A percentile compares a stretch with the other conserved stretches of the same genome.
These are phyloP conservation scores for Sebastolobus alascanus DNA, from an alignment of 2,797 vertebrate genomes.

Conservation along the genomic window DNA sequence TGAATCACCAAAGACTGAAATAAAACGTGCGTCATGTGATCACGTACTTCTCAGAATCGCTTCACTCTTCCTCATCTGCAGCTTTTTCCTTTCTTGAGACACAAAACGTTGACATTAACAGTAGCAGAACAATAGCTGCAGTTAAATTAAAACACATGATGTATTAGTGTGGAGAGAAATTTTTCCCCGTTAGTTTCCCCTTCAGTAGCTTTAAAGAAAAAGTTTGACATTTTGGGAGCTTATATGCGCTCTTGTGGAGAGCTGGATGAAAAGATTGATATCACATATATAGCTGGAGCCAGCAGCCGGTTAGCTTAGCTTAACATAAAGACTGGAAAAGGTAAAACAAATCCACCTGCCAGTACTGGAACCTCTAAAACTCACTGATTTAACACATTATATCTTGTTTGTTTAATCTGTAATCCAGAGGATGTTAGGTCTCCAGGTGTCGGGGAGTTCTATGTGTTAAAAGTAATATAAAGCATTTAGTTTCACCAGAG, in stretches of 20 bases:
- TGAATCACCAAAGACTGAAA: constrained; percentile 42
- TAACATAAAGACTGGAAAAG: too few species aligned
- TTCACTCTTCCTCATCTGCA: constrained; percentile 17
- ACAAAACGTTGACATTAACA: not conserved
- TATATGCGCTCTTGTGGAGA: not conserved
- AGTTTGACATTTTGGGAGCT: not conserved
- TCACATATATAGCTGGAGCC: not conserved
- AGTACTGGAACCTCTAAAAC: too few species aligned
- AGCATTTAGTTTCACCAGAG: too few species aligned
- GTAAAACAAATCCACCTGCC: too few species aligned
- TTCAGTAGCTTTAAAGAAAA: not conserved
- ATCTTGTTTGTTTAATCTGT: too few species aligned
- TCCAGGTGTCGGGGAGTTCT: too few species aligned
- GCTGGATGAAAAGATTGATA: not conserved
- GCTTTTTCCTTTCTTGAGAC: not conserved
- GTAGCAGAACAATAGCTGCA: not conserved
- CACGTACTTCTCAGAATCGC: constrained; percentile 3
- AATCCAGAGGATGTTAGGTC: too few species aligned
- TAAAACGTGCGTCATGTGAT: constrained; percentile 34
- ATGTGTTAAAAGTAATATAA: too few species aligned
- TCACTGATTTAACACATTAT: too few species aligned
- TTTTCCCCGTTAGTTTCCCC: too few species aligned
- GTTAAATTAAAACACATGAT: not conserved
- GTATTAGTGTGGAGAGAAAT: not conserved
- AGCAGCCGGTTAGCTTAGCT: too few species aligned